Evolutionary conservation across 2,888 invertebrate genomes (phyloP).

Genomic region (Criorhina ranunculi): DNA sequence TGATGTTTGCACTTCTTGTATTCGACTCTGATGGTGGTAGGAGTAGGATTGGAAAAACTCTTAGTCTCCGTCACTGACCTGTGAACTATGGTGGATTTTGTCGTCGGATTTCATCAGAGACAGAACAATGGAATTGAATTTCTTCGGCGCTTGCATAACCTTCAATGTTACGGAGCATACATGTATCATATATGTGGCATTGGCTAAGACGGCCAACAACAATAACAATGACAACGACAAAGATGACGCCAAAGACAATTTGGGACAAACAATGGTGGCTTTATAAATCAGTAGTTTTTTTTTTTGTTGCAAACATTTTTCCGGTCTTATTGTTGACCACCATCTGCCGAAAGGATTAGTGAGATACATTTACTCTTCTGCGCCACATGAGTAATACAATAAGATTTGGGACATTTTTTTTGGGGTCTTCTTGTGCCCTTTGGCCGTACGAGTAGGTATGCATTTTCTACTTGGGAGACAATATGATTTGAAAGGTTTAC

Average conservation of each 20-base stretch:
- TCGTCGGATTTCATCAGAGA: conserved; percentile 59
- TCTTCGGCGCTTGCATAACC: conserved; percentile 66
- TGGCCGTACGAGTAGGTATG: neutral
- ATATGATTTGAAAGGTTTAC: neutral
- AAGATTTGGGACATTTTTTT: conserved; percentile 13
- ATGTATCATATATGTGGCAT: conserved; percentile 44
- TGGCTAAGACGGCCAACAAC: conserved; percentile 28
- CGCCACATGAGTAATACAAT: neutral
- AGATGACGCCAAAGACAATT: conserved; percentile 40
- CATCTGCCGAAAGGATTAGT: conserved; percentile 40
- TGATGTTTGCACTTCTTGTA: conserved; percentile 56
- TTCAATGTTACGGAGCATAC: conserved; percentile 2
- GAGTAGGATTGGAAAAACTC: neutral
- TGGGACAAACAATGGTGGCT: conserved; percentile 69
- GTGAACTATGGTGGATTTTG: conserved; percentile 65
- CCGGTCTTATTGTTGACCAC: conserved; percentile 48
- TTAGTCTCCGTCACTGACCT: conserved; percentile 46
- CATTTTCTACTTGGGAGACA: conserved; percentile 4
- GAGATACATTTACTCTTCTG: neutral
- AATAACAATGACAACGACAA: conserved; percentile 47
- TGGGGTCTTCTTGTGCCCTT: conserved; percentile 1
- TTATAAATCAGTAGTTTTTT: conserved; percentile 74
- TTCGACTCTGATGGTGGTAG: neutral
- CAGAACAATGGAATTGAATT: conserved; percentile 60
- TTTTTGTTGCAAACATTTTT: conserved; percentile 7